phyloP scores from a whole-genome alignment of 1,140 invertebrate genomes.

The Nylanderia fulva region DNA sequence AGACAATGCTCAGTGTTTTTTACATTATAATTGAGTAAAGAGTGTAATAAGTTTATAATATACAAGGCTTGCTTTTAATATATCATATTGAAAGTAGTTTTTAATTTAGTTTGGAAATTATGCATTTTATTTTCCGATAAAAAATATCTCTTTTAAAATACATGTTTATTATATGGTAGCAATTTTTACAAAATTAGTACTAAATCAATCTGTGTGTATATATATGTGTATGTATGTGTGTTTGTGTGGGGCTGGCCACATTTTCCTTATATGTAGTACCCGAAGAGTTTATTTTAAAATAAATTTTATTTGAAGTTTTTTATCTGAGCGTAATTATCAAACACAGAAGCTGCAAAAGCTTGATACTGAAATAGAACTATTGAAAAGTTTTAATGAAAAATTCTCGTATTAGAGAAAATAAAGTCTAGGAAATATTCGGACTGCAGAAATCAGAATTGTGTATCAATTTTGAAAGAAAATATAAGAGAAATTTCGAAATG shows the following conservation, averaged over 20 bases:
- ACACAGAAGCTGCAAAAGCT: not conserved
- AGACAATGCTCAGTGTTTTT: not conserved
- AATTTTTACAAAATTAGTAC: not conserved
- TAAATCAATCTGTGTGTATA: not conserved
- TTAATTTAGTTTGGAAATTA: not conserved
- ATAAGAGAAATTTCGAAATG: not conserved
- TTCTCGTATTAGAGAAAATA: not conserved
- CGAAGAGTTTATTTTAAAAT: not conserved
- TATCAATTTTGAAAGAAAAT: not conserved
- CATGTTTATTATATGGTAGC: not conserved
- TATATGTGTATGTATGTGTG: not conserved
- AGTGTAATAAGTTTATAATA: not conserved
- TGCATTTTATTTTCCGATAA: not conserved
- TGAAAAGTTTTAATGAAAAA: not conserved
- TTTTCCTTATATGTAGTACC: not conserved
- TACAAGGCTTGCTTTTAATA: not conserved
- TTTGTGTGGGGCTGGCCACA: not conserved
- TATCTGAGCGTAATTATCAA: not conserved
- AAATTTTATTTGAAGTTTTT: not conserved
- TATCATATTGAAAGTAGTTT: not conserved
- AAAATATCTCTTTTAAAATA: not conserved
- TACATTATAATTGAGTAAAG: not conserved
- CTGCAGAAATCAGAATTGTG: not conserved
- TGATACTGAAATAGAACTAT: not conserved
- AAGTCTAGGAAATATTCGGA: not conserved